Evolutionary conservation across 1,140 invertebrate genomes (phyloP).

Genomic region (Lutraria rhynchaena): DNA sequence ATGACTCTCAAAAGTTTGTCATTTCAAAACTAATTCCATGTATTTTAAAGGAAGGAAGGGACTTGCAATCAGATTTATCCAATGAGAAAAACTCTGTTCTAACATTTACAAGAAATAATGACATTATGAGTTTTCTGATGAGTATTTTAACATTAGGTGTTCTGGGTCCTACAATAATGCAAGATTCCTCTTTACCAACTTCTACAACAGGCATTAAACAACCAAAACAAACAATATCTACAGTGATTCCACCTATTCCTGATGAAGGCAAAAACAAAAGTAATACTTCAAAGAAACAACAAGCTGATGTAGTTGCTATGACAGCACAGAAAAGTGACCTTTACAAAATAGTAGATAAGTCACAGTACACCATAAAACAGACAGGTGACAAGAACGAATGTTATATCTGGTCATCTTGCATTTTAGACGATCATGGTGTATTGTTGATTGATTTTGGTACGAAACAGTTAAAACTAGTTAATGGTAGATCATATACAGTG

Average conservation of each 20-base stretch:
- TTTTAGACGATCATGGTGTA: background rate
- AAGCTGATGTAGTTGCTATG: no score
- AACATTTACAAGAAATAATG: background rate
- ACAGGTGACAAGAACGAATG: background rate
- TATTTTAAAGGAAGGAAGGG: background rate
- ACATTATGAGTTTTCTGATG: background rate
- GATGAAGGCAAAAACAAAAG: no score
- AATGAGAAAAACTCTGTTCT: background rate
- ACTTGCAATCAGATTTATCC: background rate
- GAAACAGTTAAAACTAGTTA: background rate
- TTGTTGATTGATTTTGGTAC: background rate
- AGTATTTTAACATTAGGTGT: no score
- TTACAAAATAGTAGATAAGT: no score
- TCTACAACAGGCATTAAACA: no score
- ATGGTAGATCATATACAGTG: background rate
- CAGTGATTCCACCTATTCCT: no score
- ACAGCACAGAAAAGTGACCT: no score
- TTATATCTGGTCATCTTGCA: conserved; percentile 1
- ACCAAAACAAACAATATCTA: no score
- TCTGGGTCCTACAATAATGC: no score
- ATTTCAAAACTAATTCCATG: background rate
- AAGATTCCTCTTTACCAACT: no score
- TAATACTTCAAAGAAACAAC: no score
- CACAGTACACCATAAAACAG: background rate
- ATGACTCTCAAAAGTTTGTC: conserved; percentile 1